Evolutionary conservation across 2,888 invertebrate genomes (phyloP).

Genomic region (Exephanes ischioxanthus): DNA sequence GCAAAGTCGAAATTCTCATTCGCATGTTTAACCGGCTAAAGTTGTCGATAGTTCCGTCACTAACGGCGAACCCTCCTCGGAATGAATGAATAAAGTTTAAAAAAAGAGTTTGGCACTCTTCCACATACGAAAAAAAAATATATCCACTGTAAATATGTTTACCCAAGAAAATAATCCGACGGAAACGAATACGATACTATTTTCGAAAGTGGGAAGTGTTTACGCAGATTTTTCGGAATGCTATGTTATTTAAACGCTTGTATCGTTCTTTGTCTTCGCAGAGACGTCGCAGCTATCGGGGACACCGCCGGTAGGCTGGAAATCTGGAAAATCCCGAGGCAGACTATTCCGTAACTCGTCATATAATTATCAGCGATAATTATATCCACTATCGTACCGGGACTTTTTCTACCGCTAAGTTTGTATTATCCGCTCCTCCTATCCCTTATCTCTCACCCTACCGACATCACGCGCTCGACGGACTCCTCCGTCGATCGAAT

Average conservation of each 20-base stretch:
- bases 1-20: too few relatives aligned
- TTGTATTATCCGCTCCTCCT: not conserved
- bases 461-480: not conserved
- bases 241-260: not conserved
- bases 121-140: not conserved
- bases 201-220: not conserved
- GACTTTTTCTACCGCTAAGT: not conserved
- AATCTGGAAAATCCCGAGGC: slow-evolving; percentile 81
- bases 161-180: not conserved
- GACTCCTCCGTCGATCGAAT: not conserved
- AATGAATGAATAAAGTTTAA: not conserved
- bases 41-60: too few relatives aligned
- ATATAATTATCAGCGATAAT: not conserved
- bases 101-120: not conserved
- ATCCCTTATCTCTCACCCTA: not conserved
- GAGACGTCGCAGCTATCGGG: slow-evolving; percentile 80
- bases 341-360: slow-evolving; percentile 36
- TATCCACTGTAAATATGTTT: not conserved
- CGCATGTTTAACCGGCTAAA: too few relatives aligned
- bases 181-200: not conserved
- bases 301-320: slow-evolving; percentile 79
- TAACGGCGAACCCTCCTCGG: not conserved
- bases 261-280: slow-evolving; percentile 66
- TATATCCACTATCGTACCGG: not conserved
- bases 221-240: not conserved